Evolutionary conservation across 1,140 invertebrate genomes (phyloP).

Genomic region (Drosophila serrata): DNA sequence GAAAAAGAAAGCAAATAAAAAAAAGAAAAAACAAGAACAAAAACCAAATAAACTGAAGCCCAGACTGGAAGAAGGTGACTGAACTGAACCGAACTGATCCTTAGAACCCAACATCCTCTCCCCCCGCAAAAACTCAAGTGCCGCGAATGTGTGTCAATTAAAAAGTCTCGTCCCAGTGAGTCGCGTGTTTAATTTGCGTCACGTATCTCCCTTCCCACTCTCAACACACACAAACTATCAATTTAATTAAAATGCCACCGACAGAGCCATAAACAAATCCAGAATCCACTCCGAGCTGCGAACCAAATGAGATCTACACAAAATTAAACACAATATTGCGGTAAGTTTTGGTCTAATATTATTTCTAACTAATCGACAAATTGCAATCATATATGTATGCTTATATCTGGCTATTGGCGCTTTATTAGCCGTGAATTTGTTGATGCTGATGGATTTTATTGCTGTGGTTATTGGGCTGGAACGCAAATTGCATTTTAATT

Average conservation of each 20-base stretch:
- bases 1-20: constrained; percentile 1
- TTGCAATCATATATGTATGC: constrained; percentile 11
- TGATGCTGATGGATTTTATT: constrained; percentile 24
- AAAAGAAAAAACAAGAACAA: constrained; percentile 2
- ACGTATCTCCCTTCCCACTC: constrained; percentile 11
- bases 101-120: constrained; percentile 44
- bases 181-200: constrained; percentile 73
- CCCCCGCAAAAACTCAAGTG: constrained; percentile 61
- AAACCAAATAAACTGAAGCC: constrained; percentile 11
- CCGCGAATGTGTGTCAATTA: constrained; percentile 76
- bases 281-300: constrained; percentile 11
- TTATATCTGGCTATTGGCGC: constrained; percentile 9
- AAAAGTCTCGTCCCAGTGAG: constrained; percentile 75
- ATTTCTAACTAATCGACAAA: constrained; percentile 44
- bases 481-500: constrained; percentile 72
- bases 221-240: constrained; percentile 31
- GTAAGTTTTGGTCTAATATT: constrained; percentile 43
- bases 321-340: constrained; percentile 41
- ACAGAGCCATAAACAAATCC: constrained; percentile 28
- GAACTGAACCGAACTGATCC: constrained; percentile 46
- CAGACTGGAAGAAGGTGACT: constrained; percentile 43
- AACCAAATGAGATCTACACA: background rate
- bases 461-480: constrained; percentile 44
- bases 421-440: constrained; percentile 48
- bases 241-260: constrained; percentile 54